Evolutionary conservation across 2,113 vertebrate genomes (phyloP).

Genomic region (Pterocles burchelli): DNA sequence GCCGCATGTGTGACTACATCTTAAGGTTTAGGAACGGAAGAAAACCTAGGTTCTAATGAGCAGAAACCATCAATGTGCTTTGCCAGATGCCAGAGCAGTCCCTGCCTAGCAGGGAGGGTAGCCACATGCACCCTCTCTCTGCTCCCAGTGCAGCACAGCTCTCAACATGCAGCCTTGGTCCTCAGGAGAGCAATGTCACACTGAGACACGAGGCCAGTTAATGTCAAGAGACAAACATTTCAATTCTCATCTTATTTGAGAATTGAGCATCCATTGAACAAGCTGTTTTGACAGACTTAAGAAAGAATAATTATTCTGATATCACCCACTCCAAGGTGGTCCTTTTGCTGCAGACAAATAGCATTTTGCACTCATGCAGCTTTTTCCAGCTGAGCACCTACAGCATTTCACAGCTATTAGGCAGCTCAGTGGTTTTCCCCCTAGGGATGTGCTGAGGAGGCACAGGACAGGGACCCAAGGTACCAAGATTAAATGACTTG

Average conservation of each 20-base stretch:
- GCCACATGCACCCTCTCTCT: background rate
- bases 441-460: background rate
- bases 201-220: rapidly evolving
- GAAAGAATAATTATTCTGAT: background rate
- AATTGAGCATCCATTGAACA: too few species aligned
- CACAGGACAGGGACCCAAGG: background rate
- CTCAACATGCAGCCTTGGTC: background rate
- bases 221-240: rapidly evolving
- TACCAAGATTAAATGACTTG: background rate
- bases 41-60: background rate
- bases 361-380: background rate
- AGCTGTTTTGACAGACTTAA: background rate
- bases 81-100: background rate
- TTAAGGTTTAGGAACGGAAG: background rate
- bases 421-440: background rate
- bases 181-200: background rate
- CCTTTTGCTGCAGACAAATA: background rate
- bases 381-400: conserved; percentile 6
- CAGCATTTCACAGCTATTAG: background rate
- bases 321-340: background rate
- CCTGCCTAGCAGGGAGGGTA: background rate
- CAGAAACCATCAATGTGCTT: background rate
- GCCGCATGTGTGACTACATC: background rate
- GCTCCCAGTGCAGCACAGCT: background rate
- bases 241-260: background rate